phyloP scores from a whole-genome alignment of 2,113 vertebrate genomes.

The Hyla sarda region DNA sequence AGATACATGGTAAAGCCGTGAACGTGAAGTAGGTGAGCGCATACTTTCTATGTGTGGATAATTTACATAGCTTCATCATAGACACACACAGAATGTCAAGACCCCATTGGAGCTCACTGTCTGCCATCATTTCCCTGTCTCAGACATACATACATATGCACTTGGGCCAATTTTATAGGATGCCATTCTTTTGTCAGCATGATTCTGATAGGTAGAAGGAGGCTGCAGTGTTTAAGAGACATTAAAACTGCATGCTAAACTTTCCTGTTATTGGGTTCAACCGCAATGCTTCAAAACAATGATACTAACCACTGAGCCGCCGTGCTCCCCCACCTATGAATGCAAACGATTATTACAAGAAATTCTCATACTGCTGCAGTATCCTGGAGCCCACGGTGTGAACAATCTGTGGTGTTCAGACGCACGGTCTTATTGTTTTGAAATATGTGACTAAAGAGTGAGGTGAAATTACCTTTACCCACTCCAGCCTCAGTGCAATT shows the following conservation, averaged over 20 bases:
- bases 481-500: constrained; percentile 65
- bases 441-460: constrained; percentile 21
- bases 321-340: not conserved
- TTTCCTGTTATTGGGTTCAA: not conserved
- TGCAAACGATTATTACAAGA: not conserved
- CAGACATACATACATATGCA: not conserved
- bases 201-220: too few relatives aligned
- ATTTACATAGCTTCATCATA: too few relatives aligned
- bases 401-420: not conserved
- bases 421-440: not conserved
- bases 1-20: too few relatives aligned
- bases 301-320: not conserved
- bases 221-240: not conserved
- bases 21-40: too few relatives aligned
- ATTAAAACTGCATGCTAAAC: not conserved
- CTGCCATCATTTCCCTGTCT: not conserved
- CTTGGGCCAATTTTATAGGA: not conserved
- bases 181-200: not conserved
- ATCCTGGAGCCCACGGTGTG: not conserved
- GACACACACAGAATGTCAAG: not conserved
- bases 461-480: constrained; percentile 32
- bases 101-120: not conserved
- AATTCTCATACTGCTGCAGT: not conserved
- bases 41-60: too few relatives aligned
- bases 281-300: not conserved